Evolutionary conservation across 2,888 invertebrate species (phyloP).

Genomic region (Macroteleia sp.): DNA sequence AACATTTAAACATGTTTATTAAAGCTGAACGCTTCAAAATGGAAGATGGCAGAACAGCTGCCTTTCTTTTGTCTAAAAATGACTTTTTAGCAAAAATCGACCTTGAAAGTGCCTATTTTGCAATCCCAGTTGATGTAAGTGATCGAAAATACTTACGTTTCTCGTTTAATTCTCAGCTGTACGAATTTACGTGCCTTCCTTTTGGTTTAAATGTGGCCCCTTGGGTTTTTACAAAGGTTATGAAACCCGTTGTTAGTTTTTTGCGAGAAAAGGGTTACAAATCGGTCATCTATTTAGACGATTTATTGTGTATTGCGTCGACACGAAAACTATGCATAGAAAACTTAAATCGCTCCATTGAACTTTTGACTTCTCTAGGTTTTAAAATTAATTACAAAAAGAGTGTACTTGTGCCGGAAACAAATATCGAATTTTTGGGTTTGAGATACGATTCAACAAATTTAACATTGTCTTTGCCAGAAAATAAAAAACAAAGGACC

Average conservation of each 20-base stretch:
- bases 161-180: background rate
- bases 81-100: slow-evolving; percentile 46
- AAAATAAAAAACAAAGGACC: background rate
- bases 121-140: background rate
- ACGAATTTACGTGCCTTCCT: slow-evolving; percentile 19
- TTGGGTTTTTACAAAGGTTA: slow-evolving; percentile 7
- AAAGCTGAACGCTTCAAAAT: slow-evolving; percentile 47
- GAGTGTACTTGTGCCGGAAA: background rate
- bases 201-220: slow-evolving; percentile 6
- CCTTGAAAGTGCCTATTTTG: slow-evolving; percentile 24
- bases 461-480: slow-evolving; percentile 6
- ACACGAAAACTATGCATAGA: background rate
- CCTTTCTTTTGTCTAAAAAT: slow-evolving; percentile 21
- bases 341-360: background rate
- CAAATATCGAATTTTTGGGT: slow-evolving; percentile 2
- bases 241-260: background rate
- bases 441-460: slow-evolving; percentile 12
- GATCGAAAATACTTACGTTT: slow-evolving; percentile 15
- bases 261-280: background rate
- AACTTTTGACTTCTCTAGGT: background rate
- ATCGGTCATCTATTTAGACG: slow-evolving; percentile 13
- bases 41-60: slow-evolving; percentile 45
- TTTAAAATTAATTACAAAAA: slow-evolving; percentile 11
- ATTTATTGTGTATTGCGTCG: background rate
- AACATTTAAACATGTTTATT: slow-evolving; percentile 51